Percentiles rank a stretch among this genome's conserved stretches.
These are phyloP conservation scores for Saguinus midas DNA, from an alignment of 2,113 vertebrate species.

Conservation along the genomic window DNA sequence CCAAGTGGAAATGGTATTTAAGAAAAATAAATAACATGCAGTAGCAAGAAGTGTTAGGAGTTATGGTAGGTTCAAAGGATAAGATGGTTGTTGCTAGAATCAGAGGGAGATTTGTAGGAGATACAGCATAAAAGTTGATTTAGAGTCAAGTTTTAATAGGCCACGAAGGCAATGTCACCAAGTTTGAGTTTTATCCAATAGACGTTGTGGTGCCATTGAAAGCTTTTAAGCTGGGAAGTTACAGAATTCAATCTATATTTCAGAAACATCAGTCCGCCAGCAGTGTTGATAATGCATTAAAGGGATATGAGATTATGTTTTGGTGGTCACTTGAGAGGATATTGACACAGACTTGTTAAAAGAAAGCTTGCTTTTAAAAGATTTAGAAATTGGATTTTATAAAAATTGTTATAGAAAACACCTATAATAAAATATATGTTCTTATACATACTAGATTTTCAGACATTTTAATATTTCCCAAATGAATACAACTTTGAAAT, in stretches of 20 bases:
- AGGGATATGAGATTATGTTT: constrained; percentile 23
- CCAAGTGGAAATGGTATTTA: not conserved
- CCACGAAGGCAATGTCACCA: not conserved
- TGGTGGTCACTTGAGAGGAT: constrained; percentile 48
- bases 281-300: constrained; percentile 52
- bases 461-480: not conserved
- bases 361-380: not conserved
- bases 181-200: constrained; percentile 48
- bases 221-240: constrained; percentile 51
- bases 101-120: not conserved
- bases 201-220: constrained; percentile 27
- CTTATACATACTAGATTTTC: not conserved
- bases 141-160: not conserved
- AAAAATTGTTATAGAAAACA: constrained; percentile 16
- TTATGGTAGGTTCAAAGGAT: not conserved
- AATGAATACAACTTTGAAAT: not conserved
- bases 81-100: not conserved
- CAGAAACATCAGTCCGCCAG: constrained; percentile 22
- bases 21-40: not conserved
- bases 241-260: constrained; percentile 58
- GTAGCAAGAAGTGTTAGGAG: not conserved
- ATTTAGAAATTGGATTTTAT: constrained; percentile 40
- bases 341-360: constrained; percentile 37
- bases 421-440: not conserved
- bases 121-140: constrained; percentile 10